A percentile compares a stretch with the other conserved stretches of the same genome.
These are phyloP conservation scores for Aix galericulata DNA, from an alignment of 2,113 vertebrate genomes.

Conservation along the genomic window DNA sequence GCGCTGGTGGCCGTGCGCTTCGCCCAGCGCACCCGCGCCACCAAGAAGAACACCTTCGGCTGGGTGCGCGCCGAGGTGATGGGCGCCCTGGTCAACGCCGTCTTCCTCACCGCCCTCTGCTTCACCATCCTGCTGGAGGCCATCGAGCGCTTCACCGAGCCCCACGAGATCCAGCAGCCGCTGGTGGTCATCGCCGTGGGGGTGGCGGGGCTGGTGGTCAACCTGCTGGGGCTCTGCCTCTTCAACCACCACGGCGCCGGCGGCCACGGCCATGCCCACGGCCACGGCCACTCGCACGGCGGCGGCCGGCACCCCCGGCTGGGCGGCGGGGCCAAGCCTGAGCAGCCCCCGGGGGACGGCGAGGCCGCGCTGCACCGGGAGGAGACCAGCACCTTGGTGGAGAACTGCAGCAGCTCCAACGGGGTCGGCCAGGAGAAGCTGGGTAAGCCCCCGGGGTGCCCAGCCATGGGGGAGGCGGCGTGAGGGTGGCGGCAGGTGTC, in stretches of 20 bases:
- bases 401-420: conserved; percentile 84
- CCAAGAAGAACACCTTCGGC: conserved; percentile 96
- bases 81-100: conserved; percentile 96
- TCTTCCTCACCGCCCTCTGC: conserved; percentile 96
- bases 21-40: conserved; percentile 91
- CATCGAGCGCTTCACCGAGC: conserved; percentile 92
- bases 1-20: conserved; percentile 96
- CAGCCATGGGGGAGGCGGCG: background rate
- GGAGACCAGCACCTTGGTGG: conserved; percentile 94
- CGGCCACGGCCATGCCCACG: conserved; percentile 77
- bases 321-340: conserved; percentile 39
- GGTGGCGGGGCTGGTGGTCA: conserved; percentile 90
- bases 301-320: conserved; percentile 71
- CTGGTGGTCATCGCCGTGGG: conserved; percentile 84
- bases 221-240: conserved; percentile 92
- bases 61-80: conserved; percentile 99
- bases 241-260: conserved; percentile 90
- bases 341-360: background rate
- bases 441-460: conserved; percentile 22
- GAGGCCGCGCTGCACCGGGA: conserved; percentile 84
- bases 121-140: conserved; percentile 97
- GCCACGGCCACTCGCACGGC: conserved; percentile 87
- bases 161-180: conserved; percentile 90
- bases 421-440: conserved; percentile 73
- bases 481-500: background rate